Conservation (phyloP, 2,797 vertebrate species). For the Loris lydekkerianus region DNA sequence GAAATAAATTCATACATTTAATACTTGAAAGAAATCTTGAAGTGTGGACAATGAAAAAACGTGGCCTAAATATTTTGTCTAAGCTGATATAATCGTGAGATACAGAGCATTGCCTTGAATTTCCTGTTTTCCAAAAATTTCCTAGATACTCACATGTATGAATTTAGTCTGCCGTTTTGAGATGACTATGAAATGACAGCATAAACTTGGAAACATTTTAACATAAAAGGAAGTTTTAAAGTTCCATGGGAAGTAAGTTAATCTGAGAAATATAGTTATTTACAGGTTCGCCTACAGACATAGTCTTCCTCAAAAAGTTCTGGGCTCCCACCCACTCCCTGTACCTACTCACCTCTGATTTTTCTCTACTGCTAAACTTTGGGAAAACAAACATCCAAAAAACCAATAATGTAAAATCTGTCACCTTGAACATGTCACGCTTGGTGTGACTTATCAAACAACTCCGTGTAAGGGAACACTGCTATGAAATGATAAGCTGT, state of each 20-base stretch:
- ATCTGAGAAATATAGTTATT: neutral
- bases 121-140: neutral
- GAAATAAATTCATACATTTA: neutral
- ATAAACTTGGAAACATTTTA: constrained; percentile 3
- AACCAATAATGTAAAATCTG: neutral
- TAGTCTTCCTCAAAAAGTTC: neutral
- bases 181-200: neutral
- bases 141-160: neutral
- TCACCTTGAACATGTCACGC: neutral
- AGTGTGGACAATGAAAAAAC: neutral
- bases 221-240: neutral
- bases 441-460: neutral
- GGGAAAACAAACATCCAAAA: neutral
- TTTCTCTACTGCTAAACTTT: neutral
- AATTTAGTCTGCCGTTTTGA: neutral
- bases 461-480: neutral
- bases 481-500: neutral
- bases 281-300: neutral
- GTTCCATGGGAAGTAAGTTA: neutral
- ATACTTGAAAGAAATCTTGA: neutral
- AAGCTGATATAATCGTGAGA: neutral
- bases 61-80: neutral
- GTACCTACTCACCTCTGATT: neutral
- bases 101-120: neutral
- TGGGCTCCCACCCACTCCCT: neutral